Percentiles rank a stretch among this genome's conserved stretches.
phyloP scores from a whole-genome alignment of 2,113 vertebrate genomes.

The Boulengeromyrus knoepffleri region DNA sequence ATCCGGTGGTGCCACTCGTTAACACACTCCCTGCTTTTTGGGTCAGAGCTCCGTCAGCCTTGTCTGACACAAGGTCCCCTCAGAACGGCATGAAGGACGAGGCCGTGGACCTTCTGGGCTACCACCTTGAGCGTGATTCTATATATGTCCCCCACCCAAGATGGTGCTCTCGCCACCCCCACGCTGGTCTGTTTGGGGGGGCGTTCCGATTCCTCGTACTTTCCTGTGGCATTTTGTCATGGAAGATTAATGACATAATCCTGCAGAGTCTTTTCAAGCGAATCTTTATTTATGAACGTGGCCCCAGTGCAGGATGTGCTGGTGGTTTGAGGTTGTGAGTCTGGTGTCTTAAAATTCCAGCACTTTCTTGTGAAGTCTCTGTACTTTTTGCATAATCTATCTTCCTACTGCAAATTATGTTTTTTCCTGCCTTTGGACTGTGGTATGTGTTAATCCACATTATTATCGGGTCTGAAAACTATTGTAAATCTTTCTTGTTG shows the following conservation, averaged over 20 bases:
- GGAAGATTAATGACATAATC: conserved; percentile 26
- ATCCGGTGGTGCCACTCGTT: neutral
- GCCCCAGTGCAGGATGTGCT: neutral
- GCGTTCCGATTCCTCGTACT: conserved; percentile 1
- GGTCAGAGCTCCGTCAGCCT: neutral
- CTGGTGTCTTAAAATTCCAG: neutral
- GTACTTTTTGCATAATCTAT: conserved; percentile 15
- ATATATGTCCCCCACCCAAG: neutral
- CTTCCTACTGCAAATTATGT: conserved; percentile 12
- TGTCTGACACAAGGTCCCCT: neutral
- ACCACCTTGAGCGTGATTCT: neutral
- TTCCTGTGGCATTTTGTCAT: conserved; percentile 22
- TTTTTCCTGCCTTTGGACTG: neutral
- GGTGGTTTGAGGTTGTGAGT: neutral
- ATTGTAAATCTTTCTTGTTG: neutral
- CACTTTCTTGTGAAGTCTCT: neutral
- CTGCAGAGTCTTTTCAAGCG: conserved; percentile 17
- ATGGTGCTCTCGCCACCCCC: neutral
- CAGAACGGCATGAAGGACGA: neutral
- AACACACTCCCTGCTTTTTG: neutral
- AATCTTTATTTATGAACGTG: conserved; percentile 22
- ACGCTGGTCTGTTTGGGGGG: neutral
- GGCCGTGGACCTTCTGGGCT: neutral
- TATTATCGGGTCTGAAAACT: neutral
- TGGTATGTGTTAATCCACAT: neutral